Percentiles rank a stretch among this genome's conserved stretches.
phyloP scores from a whole-genome alignment of 2,797 vertebrate genomes.

The Chaetophractus vellerosus region DNA sequence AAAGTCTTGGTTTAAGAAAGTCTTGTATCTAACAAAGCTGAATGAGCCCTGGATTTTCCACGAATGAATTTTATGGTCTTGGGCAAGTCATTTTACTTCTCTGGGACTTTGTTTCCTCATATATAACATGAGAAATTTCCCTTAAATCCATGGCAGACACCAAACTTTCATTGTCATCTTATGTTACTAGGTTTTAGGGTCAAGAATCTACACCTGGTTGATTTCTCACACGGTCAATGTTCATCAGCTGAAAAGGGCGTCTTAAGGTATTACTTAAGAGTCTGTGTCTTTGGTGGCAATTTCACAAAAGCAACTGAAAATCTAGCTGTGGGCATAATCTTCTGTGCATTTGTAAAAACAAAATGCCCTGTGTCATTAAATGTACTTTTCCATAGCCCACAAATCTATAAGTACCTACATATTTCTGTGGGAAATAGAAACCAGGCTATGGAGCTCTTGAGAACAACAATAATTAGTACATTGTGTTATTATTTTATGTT shows the following conservation, averaged over 20 bases:
- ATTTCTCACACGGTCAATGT: background rate
- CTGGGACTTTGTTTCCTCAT: background rate
- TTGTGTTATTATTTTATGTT: constrained; percentile 14
- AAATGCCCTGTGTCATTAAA: background rate
- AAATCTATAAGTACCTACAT: background rate
- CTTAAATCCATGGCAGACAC: background rate
- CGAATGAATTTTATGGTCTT: background rate
- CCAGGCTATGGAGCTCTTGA: background rate
- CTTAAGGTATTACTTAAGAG: background rate
- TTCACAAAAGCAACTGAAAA: constrained; percentile 56
- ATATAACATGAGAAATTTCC: constrained; percentile 1
- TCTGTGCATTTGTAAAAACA: constrained; percentile 11
- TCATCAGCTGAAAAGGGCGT: background rate
- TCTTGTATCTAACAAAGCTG: background rate
- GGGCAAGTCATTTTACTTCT: background rate
- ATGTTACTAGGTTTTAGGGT: background rate
- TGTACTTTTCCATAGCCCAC: background rate
- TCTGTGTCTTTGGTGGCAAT: background rate
- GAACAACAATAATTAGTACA: background rate
- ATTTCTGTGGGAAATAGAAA: background rate
- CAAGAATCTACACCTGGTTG: background rate
- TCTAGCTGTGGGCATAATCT: background rate
- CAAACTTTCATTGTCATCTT: constrained; percentile 39
- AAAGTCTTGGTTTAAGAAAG: background rate
- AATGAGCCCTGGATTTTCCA: background rate